Base-by-base conservation (phyloP, 2,797 vertebrate genomes). In the Mus caroli region DNA sequence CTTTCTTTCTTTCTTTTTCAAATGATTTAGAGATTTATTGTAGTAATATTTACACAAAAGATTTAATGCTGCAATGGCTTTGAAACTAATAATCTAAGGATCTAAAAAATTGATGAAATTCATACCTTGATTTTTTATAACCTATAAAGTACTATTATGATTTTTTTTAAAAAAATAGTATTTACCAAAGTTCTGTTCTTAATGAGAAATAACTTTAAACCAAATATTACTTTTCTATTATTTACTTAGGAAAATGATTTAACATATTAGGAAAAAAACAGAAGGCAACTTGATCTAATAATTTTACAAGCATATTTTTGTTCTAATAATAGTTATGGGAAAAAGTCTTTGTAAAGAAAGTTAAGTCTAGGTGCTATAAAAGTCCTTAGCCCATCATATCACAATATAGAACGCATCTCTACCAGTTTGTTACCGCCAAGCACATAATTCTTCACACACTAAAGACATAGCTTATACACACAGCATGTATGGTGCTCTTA, bases 211-310 rank as follows among this genome's bases (percentile, higher is more conserved):
- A 92, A 84, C 88, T 52, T 13, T 52, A 77, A 79, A 84, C 20
- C 34, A 93, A 83, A 31, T 77, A 79, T 85, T 43, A 94, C 54
- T 80, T 88, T 43, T 90, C 40, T 90, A 87, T 88, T 15, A 86
- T 95, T 96, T 97, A 97, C 92, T 96, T 94, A 97, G 43, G 20
- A 95, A 95, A 92, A 91, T 93, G 28, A 58, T 92, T 94, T 92
- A 43, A 96, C 56, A 91, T 14, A 91, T 24, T 64, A 94, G 75
- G 37, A 84, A 82, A 90, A 46, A 85, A 94, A 15, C 19, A 75
- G 52, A 94, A 80, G 20, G 19, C n/a, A 79, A 88, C 26, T 11
- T 37, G 60, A 85, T 43, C 19, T 85, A 71, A 64, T 37, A 26
- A 88, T 58, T 89, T 88, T 88, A 46, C 12, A 90, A 91, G 15